These are phyloP conservation scores for Clepsis dumicolana DNA, from an alignment of 2,888 invertebrate species.

Conservation along the genomic window DNA sequence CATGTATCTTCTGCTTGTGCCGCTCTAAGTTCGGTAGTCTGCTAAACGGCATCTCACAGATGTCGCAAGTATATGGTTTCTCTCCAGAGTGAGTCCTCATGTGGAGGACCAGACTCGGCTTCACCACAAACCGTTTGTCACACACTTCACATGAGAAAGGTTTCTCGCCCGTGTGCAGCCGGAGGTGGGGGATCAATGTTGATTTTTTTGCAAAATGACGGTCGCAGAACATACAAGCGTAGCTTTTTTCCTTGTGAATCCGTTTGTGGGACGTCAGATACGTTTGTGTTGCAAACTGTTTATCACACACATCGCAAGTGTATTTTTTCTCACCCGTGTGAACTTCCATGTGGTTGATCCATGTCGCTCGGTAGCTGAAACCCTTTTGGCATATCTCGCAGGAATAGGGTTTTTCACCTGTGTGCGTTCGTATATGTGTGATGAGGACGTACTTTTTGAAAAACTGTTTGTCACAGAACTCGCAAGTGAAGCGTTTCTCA, in stretches of 20 bases:
- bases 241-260: neutral
- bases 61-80: neutral
- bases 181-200: neutral
- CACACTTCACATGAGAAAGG: neutral
- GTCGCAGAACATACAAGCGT: neutral
- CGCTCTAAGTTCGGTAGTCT: neutral
- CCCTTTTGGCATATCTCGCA: neutral
- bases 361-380: neutral
- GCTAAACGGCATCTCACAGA: neutral
- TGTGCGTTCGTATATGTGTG: neutral
- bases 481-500: neutral
- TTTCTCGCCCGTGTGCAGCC: neutral
- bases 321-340: neutral
- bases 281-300: neutral
- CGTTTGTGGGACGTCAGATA: neutral
- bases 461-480: neutral
- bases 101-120: neutral
- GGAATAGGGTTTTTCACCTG: neutral
- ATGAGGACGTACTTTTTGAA: neutral
- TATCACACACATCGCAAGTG: neutral
- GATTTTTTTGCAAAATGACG: neutral
- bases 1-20: neutral
- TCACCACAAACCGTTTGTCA: neutral
- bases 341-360: slow-evolving; percentile 1
- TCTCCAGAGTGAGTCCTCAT: neutral